Conservation (phyloP, 2,888 invertebrate species). For the Eupsilia transversa region DNA sequence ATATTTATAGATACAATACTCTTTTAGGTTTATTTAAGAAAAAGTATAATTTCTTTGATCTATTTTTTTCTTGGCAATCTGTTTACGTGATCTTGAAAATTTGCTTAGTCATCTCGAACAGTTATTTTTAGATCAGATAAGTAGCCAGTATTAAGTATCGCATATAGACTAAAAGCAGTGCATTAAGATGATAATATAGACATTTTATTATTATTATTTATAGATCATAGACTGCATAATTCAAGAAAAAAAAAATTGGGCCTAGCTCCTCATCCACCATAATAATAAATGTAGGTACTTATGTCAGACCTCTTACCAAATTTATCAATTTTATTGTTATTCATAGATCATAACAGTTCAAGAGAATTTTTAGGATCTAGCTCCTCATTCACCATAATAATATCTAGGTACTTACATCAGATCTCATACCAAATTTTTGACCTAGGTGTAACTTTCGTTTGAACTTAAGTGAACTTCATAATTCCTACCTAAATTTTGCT, state of each 20-base stretch:
- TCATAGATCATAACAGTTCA: not conserved
- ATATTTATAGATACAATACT: not conserved
- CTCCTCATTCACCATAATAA: not conserved
- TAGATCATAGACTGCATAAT: not conserved
- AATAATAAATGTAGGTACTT: not conserved
- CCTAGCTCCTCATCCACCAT: not conserved
- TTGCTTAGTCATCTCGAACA: conserved; percentile 29
- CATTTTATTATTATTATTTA: conserved; percentile 1
- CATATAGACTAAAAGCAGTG: too few species aligned
- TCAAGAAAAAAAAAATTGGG: conserved; percentile 4
- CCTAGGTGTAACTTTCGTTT: not conserved
- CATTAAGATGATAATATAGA: conserved; percentile 4
- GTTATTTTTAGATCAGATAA: conserved; percentile 24
- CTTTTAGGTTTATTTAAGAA: not conserved
- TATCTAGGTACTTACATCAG: too few species aligned
- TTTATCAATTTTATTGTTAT: not conserved
- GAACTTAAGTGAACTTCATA: not conserved
- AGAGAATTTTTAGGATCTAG: conserved; percentile 7
- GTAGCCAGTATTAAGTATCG: conserved; percentile 22
- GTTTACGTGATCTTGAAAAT: conserved; percentile 38
- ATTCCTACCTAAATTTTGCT: not conserved
- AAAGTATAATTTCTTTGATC: conserved; percentile 6
- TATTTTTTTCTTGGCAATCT: conserved; percentile 21
- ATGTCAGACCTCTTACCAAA: too few species aligned
- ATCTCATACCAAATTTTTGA: not conserved